Conservation (phyloP, 2,888 invertebrate genomes). For the Mythimna lalbum region DNA sequence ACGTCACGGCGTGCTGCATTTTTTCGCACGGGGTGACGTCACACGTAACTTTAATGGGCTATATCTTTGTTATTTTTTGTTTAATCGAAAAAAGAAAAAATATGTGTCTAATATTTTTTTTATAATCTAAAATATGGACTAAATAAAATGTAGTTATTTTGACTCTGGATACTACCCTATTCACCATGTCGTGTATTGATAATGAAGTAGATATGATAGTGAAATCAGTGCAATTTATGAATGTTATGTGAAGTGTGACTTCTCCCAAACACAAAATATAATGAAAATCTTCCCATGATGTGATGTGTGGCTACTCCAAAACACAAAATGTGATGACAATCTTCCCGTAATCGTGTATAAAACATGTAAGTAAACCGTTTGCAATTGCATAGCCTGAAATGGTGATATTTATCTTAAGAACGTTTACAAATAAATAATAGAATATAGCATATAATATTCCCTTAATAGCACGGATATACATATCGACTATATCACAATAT, state of each 20-base stretch:
- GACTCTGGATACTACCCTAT: too few relatives aligned
- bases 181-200: not conserved
- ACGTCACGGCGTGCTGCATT: too few relatives aligned
- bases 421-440: constrained; percentile 30
- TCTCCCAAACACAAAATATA: too few relatives aligned
- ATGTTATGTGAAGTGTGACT: constrained; percentile 4
- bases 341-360: not conserved
- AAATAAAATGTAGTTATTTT: too few relatives aligned
- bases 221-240: constrained; percentile 32
- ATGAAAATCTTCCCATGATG: too few relatives aligned
- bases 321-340: constrained; percentile 11
- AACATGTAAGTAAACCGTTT: not conserved
- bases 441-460: constrained; percentile 9
- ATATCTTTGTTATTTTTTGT: too few relatives aligned
- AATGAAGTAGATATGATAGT: not conserved
- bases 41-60: too few relatives aligned
- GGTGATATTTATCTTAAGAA: constrained; percentile 12
- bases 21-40: too few relatives aligned
- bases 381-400: constrained; percentile 3
- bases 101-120: too few relatives aligned
- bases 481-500: not conserved
- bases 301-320: constrained; percentile 1
- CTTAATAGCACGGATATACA: not conserved
- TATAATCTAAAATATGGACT: too few relatives aligned
- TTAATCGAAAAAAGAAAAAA: too few relatives aligned